Conservation (phyloP, 1,140 invertebrate genomes). For the Drosophila malerkotliana region DNA sequence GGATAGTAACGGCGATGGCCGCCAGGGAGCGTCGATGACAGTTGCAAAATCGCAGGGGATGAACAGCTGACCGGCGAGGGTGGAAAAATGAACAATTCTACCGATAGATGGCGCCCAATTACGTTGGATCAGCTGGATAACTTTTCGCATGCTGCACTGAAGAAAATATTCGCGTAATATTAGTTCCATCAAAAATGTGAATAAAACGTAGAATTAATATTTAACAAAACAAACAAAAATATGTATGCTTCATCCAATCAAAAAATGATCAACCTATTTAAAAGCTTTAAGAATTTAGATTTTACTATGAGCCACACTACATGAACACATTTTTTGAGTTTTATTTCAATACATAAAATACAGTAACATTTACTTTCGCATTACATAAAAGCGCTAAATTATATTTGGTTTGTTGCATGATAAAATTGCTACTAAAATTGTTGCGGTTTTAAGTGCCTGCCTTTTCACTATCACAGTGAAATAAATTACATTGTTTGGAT, state of each 20-base stretch:
- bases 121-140: slow-evolving; percentile 6
- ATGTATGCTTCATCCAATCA: no score
- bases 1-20: slow-evolving; percentile 5
- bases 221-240: no score
- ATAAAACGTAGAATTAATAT: no score
- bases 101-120: slow-evolving; percentile 10
- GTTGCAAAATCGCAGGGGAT: slow-evolving; percentile 35
- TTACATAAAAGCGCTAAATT: slow-evolving; percentile 68
- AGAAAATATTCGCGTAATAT: not conserved
- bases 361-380: slow-evolving; percentile 71
- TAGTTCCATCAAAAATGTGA: no score
- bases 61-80: slow-evolving; percentile 46
- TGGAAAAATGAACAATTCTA: not conserved
- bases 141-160: not conserved
- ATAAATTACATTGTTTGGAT: slow-evolving; percentile 72
- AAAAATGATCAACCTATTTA: not conserved
- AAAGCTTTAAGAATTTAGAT: not conserved
- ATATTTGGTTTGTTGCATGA: slow-evolving; percentile 41
- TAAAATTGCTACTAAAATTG: slow-evolving; percentile 67
- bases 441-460: slow-evolving; percentile 66
- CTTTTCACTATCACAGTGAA: slow-evolving; percentile 70
- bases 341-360: slow-evolving; percentile 72
- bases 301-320: slow-evolving; percentile 55
- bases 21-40: slow-evolving; percentile 55
- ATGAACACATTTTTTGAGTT: slow-evolving; percentile 67